Conservation (phyloP, 2,797 vertebrate species). For the Scyliorhinus canicula region DNA sequence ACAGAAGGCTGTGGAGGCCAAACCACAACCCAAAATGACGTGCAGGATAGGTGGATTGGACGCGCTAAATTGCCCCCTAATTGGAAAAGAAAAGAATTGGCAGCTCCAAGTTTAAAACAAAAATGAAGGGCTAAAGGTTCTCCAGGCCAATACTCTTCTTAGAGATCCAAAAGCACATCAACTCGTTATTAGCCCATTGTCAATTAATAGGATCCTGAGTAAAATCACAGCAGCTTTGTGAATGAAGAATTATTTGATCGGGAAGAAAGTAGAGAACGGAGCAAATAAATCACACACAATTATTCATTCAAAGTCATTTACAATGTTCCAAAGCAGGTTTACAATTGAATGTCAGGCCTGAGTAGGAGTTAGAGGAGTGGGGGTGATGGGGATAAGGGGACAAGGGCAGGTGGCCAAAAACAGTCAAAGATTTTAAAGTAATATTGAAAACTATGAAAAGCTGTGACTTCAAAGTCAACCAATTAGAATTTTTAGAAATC, state of each 20-base stretch:
- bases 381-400: neutral
- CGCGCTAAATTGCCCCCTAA: too few species aligned
- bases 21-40: too few species aligned
- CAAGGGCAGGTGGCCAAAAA: neutral
- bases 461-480: neutral
- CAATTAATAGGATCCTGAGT: neutral
- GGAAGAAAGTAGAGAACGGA: neutral
- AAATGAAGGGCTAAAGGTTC: neutral
- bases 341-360: neutral
- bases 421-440: neutral
- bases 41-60: too few species aligned
- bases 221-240: neutral
- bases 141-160: neutral
- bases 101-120: too few species aligned
- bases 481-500: neutral
- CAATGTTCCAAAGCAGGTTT: neutral
- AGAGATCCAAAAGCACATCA: neutral
- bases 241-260: neutral
- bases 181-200: neutral
- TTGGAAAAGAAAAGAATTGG: too few species aligned
- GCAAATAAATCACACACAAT: neutral
- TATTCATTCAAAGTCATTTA: neutral
- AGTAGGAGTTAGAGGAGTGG: neutral
- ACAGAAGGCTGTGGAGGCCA: too few species aligned
- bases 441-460: neutral